These are phyloP conservation scores for Himalopsyche anomala DNA, from an alignment of 2,888 invertebrate genomes.

Conservation along the genomic window DNA sequence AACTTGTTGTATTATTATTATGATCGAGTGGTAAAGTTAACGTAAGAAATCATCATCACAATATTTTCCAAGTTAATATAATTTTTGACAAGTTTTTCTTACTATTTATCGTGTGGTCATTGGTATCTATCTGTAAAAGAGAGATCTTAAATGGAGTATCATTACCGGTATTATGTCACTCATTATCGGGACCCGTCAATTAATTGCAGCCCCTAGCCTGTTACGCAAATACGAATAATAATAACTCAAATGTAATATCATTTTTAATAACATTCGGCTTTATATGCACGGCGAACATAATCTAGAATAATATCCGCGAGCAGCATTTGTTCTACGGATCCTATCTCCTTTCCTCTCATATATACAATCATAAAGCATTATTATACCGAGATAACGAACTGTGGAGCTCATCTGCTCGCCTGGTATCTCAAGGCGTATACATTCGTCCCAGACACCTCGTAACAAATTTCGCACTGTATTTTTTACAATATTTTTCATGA, in stretches of 20 bases:
- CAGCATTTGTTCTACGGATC: constrained; percentile 44
- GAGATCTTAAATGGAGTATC: no score
- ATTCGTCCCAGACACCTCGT: constrained; percentile 62
- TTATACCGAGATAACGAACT: constrained; percentile 65
- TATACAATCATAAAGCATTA: constrained; percentile 61
- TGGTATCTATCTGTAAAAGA: no score
- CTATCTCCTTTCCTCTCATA: constrained; percentile 47
- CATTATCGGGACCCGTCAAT: no score
- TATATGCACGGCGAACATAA: constrained; percentile 41
- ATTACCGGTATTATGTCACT: no score
- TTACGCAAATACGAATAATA: constrained; percentile 55
- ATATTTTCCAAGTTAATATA: no score
- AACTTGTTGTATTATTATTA: no score
- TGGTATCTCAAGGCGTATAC: constrained; percentile 51
- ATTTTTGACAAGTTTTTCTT: no score
- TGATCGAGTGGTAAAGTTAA: no score
- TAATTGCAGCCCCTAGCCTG: no score
- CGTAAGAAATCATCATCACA: no score
- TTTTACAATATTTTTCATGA: constrained; percentile 65
- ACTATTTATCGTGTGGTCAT: no score
- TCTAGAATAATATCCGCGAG: constrained; percentile 46
- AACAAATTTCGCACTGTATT: constrained; percentile 65
- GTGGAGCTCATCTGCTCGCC: constrained; percentile 58
- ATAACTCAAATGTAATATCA: constrained; percentile 52
- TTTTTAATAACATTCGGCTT: constrained; percentile 60